Percentiles rank a stretch among this genome's conserved stretches.
These are phyloP conservation scores for Baryphthengus martii DNA, from an alignment of 2,113 vertebrate genomes.

Conservation along the genomic window DNA sequence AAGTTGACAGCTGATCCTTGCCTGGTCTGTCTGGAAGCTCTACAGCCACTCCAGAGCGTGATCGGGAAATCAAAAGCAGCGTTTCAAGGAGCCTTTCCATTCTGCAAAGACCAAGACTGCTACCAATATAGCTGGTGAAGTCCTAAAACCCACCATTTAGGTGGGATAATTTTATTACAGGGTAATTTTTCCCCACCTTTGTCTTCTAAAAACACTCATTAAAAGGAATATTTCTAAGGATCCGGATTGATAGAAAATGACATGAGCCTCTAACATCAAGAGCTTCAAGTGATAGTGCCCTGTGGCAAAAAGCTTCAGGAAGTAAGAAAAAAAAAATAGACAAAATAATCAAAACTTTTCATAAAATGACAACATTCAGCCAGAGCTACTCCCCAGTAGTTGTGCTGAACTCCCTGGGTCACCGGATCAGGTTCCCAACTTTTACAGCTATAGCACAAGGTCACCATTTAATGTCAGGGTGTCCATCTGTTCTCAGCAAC, in stretches of 20 bases:
- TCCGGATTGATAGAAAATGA: neutral
- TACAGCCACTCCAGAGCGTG: neutral
- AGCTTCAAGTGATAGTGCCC: neutral
- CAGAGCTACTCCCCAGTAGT: neutral
- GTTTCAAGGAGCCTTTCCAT: neutral
- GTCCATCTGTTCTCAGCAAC: neutral
- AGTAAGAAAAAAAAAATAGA: neutral
- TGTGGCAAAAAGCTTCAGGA: neutral
- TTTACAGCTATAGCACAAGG: neutral
- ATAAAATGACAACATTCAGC: neutral
- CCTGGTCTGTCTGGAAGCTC: neutral
- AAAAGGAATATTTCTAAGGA: neutral
- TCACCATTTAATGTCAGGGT: neutral
- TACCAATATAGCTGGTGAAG: no score
- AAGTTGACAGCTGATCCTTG: neutral
- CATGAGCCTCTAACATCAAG: neutral
- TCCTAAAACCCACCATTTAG: no score
- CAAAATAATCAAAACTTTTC: neutral
- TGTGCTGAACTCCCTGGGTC: neutral
- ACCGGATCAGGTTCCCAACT: neutral
- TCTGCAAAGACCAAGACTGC: no score
- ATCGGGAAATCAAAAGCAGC: neutral
- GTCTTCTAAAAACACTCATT: neutral
- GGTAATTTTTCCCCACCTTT: neutral
- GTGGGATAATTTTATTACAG: no score